These are phyloP conservation scores for Anabacerthia variegaticeps DNA, from an alignment of 2,797 vertebrate species.

Conservation along the genomic window DNA sequence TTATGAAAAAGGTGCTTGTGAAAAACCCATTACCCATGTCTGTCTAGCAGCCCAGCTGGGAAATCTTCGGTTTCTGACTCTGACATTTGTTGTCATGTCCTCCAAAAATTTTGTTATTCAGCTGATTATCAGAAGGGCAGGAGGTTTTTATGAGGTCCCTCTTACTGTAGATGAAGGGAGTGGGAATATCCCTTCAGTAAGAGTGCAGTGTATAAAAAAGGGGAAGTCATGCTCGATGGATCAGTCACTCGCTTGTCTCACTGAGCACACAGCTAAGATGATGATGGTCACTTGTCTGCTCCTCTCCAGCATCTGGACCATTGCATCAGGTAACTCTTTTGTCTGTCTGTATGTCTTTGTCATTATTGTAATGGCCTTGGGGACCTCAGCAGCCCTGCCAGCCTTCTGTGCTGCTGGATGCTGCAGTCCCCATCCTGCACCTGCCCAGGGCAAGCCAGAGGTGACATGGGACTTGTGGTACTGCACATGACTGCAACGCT, in stretches of 20 bases:
- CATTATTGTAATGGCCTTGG: fast-evolving
- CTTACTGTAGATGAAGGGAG: not conserved
- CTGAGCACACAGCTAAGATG: not conserved
- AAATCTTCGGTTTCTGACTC: not conserved
- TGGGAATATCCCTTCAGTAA: not conserved
- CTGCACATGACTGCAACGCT: fast-evolving
- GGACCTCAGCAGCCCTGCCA: not conserved
- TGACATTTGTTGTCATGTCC: not conserved
- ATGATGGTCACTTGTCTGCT: not conserved
- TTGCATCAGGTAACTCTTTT: not conserved
- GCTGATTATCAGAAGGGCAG: not conserved
- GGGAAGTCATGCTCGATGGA: not conserved
- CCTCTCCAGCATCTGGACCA: not conserved
- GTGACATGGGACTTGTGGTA: not conserved
- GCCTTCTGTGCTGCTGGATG: not conserved
- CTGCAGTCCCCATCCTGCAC: fast-evolving
- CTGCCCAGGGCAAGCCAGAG: not conserved
- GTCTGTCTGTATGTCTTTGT: not conserved
- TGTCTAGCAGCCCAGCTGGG: not conserved
- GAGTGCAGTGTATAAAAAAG: not conserved
- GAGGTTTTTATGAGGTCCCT: fast-evolving
- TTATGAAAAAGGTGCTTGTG: not conserved
- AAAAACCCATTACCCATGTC: not conserved
- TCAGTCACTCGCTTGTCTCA: fast-evolving
- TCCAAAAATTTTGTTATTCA: not conserved